Conservation (phyloP, 2,888 invertebrate species). For the Agriotes lineatus region DNA sequence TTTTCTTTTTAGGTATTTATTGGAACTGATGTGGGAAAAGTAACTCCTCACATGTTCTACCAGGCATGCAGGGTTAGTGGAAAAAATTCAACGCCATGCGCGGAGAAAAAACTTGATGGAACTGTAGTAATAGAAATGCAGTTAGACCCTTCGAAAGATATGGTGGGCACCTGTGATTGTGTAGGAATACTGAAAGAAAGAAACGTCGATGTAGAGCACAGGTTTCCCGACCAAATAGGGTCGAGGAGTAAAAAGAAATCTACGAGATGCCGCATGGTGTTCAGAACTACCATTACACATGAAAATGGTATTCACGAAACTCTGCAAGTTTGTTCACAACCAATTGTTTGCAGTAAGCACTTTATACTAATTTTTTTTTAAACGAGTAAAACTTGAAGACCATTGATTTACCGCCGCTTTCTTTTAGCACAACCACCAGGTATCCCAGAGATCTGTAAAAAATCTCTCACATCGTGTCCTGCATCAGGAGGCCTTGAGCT, state of each 20-base stretch:
- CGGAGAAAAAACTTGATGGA: constrained; percentile 92
- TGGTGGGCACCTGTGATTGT: constrained; percentile 95
- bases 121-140: constrained; percentile 94
- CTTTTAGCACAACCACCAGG: constrained; percentile 89
- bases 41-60: constrained; percentile 97
- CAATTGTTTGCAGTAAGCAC: constrained; percentile 93
- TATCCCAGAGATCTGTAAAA: constrained; percentile 91
- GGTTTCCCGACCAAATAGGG: constrained; percentile 86
- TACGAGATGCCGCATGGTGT: constrained; percentile 94
- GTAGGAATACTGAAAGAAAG: constrained; percentile 96
- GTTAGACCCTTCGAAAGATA: constrained; percentile 89
- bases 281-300: constrained; percentile 85
- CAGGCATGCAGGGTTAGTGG: constrained; percentile 97
- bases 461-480: constrained; percentile 84
- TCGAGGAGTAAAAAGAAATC: constrained; percentile 92
- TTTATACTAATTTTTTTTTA: too few relatives aligned
- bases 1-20: constrained; percentile 84
- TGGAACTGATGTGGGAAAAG: constrained; percentile 91
- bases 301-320: constrained; percentile 85
- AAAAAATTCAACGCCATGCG: constrained; percentile 94
- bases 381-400: too few relatives aligned
- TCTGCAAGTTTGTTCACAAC: constrained; percentile 89
- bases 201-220: constrained; percentile 94
- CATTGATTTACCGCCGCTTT: too few relatives aligned
- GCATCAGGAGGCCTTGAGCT: constrained; percentile 86